Evolutionary conservation across 1,140 invertebrate genomes (phyloP).

Genomic region (Drosophila carrolli): DNA sequence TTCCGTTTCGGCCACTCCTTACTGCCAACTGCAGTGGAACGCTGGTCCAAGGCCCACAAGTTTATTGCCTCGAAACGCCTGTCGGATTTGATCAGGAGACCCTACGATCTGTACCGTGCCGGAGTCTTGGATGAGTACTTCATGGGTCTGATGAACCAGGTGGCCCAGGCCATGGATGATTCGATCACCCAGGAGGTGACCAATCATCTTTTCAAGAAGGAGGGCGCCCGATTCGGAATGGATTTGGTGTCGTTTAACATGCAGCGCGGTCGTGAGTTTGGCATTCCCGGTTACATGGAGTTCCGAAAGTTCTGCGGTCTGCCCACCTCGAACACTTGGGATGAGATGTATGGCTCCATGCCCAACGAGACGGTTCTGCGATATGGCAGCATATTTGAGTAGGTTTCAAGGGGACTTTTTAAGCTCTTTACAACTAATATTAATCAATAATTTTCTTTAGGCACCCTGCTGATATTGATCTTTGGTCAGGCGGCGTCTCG

Average conservation of each 20-base stretch:
- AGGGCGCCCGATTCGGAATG: slow-evolving; percentile 93
- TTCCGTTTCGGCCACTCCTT: slow-evolving; percentile 96
- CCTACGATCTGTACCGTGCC: slow-evolving; percentile 95
- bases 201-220: slow-evolving; percentile 96
- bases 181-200: slow-evolving; percentile 97
- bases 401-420: slow-evolving; percentile 73
- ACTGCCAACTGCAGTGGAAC: slow-evolving; percentile 93
- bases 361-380: slow-evolving; percentile 93
- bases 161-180: slow-evolving; percentile 97
- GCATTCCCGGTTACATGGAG: slow-evolving; percentile 96
- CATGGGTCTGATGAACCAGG: slow-evolving; percentile 97
- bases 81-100: slow-evolving; percentile 94
- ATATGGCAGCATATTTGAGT: slow-evolving; percentile 91
- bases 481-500: slow-evolving; percentile 97
- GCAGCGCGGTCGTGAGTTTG: slow-evolving; percentile 96
- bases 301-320: slow-evolving; percentile 96
- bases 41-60: slow-evolving; percentile 97
- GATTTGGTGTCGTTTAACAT: slow-evolving; percentile 98
- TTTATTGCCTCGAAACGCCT: slow-evolving; percentile 96
- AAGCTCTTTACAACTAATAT: neutral
- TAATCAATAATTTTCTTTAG: slow-evolving; percentile 76
- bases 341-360: slow-evolving; percentile 94
- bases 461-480: slow-evolving; percentile 94
- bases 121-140: slow-evolving; percentile 96
- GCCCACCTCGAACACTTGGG: slow-evolving; percentile 91